These are phyloP conservation scores for Balaeniceps rex DNA, from an alignment of 2,113 vertebrate species.

Conservation along the genomic window DNA sequence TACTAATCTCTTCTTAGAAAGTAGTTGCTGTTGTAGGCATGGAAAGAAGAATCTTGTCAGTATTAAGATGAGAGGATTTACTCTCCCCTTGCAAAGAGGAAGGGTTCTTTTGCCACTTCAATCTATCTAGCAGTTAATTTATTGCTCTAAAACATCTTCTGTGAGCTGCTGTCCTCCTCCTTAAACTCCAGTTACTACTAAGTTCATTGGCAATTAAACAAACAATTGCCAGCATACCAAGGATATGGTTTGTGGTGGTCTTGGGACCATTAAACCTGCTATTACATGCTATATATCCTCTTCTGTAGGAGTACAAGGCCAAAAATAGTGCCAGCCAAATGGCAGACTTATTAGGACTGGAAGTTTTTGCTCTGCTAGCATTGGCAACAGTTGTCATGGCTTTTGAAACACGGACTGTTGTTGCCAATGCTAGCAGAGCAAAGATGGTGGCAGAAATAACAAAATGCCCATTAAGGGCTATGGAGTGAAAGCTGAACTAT, in stretches of 20 bases:
- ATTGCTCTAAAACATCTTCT: not conserved
- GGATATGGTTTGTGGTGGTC: not conserved
- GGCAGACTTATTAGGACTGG: not conserved
- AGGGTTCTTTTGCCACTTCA: not conserved
- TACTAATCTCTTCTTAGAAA: not conserved
- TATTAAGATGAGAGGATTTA: not conserved
- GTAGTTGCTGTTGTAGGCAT: not conserved
- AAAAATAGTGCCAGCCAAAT: not conserved
- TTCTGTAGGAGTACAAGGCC: not conserved
- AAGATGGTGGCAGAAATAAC: not conserved
- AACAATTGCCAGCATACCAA: not conserved
- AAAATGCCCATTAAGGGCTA: not conserved
- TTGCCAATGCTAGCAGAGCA: not conserved
- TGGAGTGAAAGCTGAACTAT: not conserved
- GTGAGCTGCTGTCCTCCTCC: not conserved
- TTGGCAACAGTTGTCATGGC: not conserved
- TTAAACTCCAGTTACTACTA: not conserved
- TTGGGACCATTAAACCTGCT: not conserved
- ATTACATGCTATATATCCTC: not conserved
- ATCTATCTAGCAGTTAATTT: not conserved
- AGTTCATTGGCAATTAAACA: not conserved
- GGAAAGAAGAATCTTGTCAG: not conserved
- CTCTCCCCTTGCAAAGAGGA: not conserved
- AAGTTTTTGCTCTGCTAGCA: not conserved
- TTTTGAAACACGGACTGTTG: not conserved